phyloP scores from a whole-genome alignment of 2,113 vertebrate species.

The Coracopsis vasa region DNA sequence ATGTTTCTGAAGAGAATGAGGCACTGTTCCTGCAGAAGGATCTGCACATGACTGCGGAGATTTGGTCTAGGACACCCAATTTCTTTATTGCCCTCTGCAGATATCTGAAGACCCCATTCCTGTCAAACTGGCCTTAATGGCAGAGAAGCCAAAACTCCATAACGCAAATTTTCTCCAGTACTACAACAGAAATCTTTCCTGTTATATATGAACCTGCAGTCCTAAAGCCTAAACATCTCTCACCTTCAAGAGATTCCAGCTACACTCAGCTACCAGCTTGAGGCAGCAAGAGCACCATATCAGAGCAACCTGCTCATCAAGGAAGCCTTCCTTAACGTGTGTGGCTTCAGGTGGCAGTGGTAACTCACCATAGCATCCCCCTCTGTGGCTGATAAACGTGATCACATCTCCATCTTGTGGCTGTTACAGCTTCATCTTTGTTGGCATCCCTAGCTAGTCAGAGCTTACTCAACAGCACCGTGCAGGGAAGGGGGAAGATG shows the following conservation, averaged over 20 bases:
- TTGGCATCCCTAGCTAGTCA: not conserved
- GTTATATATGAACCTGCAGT: not conserved
- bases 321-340: not conserved
- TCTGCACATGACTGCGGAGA: not conserved
- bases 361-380: not conserved
- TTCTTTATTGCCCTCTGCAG: not conserved
- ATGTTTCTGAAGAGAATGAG: not conserved
- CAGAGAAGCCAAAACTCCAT: not conserved
- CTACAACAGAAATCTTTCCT: not conserved
- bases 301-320: not conserved
- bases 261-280: not conserved
- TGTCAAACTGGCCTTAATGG: not conserved
- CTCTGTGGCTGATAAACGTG: not conserved
- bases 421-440: not conserved
- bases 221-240: not conserved
- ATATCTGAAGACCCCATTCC: not conserved
- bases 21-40: not conserved
- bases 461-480: not conserved
- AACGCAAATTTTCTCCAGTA: not conserved
- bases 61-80: not conserved
- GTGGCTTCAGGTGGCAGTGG: not conserved
- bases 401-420: constrained; percentile 52
- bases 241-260: not conserved
- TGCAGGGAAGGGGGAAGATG: not conserved
- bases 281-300: not conserved